Percentiles rank a stretch among this genome's conserved stretches.
phyloP scores from a whole-genome alignment of 2,113 vertebrate genomes.

The Catagonus wagneri region DNA sequence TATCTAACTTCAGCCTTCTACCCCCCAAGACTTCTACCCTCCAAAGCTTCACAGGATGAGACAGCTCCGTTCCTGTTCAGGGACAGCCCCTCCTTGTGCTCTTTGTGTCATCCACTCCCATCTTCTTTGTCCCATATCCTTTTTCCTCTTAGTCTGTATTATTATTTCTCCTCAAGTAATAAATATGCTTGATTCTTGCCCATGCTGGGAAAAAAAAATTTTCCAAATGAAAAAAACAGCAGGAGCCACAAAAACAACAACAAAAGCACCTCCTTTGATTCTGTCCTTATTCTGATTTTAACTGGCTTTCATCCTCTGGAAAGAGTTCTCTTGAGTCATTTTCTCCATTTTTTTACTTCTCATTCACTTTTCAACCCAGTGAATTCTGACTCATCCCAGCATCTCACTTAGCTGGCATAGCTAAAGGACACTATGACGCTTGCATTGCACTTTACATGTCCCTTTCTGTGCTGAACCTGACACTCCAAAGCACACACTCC shows the following conservation, averaged over 20 bases:
- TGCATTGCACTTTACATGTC: not conserved
- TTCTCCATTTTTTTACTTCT: not conserved
- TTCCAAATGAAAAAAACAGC: not conserved
- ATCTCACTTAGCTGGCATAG: accelerated
- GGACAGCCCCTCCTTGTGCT: too few species aligned
- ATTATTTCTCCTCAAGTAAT: not conserved
- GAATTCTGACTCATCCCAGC: not conserved
- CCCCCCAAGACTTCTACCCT: not conserved
- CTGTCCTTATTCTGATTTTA: not conserved
- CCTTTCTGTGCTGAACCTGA: not conserved
- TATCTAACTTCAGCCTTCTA: not conserved
- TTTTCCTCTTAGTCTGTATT: not conserved
- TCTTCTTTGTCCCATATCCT: not conserved
- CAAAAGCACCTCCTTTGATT: not conserved
- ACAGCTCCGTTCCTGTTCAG: not conserved
- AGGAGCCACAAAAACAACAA: not conserved
- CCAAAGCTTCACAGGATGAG: not conserved
- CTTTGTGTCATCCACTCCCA: not conserved
- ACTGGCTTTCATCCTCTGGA: not conserved
- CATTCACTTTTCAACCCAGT: not conserved
- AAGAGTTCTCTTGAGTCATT: not conserved
- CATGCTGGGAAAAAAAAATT: not conserved
- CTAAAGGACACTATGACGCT: not conserved
- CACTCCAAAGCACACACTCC: not conserved
- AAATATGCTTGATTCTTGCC: not conserved